Base-by-base conservation (phyloP, 2,113 vertebrate genomes). In the Toxostoma redivivum region DNA sequence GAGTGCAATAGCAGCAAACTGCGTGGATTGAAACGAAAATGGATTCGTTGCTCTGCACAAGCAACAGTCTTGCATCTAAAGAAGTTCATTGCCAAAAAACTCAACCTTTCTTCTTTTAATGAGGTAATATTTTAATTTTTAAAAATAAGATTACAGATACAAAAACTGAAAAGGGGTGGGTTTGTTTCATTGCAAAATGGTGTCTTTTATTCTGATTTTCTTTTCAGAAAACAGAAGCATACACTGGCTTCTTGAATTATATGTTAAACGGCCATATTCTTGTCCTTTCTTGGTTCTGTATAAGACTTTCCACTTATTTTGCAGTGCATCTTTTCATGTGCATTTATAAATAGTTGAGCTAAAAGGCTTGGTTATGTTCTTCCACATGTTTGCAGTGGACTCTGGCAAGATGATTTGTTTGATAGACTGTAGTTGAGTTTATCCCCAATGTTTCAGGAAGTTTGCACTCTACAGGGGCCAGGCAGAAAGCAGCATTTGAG, bases 41-140 rank as follows among this genome's bases (percentile, higher is more conserved):
- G 99, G 99, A 99, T 99, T 96, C 99, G 99, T 96, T 99, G 99
- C 92, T 99, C 99, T 17, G 99, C 99, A 82, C 99, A 99, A 95
- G 99, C 99, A 66, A 99, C 99, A 0, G 99, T 99, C 91, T 98
- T 99, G 73, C 99, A 99, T 97, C 99, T 99, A 82, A 99, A 99
- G 98, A 99, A 99, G 97, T 99, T 99, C 98, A 99, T 99, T 97
- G 99, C 99, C 98, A 99, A 99, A 98, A 99, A 99, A 97, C 99
- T 99, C 62, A 99, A 99, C 97, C 98, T 99, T 88, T 99, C 99
- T 87, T 99, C 99, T 53, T 99, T 99, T 97, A 99, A 99, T 47
- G 99, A 99, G 99, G 99, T 99, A 98, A 96, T 53, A 33, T n/a
- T 72, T 54, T 42, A 8, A 15, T 40, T 57, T 72, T 40, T 15